phyloP scores from a whole-genome alignment of 2,113 vertebrate species.

The Raja brachyura region DNA sequence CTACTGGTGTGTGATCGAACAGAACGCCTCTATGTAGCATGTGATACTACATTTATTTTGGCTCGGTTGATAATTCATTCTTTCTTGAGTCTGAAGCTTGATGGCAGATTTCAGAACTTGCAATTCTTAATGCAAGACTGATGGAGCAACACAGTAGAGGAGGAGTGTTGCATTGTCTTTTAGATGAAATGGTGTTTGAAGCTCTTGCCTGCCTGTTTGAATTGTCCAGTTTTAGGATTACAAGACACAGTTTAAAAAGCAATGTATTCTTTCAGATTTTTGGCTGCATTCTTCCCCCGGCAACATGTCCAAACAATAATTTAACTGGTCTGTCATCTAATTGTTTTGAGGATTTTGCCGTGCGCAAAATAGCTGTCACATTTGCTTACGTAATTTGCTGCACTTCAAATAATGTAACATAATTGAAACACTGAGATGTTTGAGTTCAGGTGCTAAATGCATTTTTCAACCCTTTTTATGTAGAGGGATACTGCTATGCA shows the following conservation, averaged over 20 bases:
- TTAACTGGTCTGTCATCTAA: neutral
- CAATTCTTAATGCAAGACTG: neutral
- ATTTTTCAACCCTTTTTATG: neutral
- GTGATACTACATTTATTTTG: neutral
- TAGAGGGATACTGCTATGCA: neutral
- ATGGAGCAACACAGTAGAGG: neutral
- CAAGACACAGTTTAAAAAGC: neutral
- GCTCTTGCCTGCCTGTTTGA: neutral
- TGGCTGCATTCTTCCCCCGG: neutral
- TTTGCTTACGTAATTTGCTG: conserved; percentile 15
- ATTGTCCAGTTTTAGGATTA: neutral
- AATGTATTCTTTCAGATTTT: neutral
- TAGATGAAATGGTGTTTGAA: neutral
- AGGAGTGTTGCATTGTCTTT: neutral
- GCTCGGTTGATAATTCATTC: neutral
- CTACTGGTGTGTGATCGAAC: neutral
- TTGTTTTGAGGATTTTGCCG: conserved; percentile 2
- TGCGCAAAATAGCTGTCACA: conserved; percentile 21
- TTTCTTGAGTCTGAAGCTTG: neutral
- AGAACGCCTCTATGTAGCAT: neutral
- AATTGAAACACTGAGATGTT: neutral
- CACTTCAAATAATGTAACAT: neutral
- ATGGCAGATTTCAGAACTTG: neutral
- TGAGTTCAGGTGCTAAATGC: conserved; percentile 21
- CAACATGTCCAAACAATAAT: neutral